phyloP scores from a whole-genome alignment of 1,140 invertebrate genomes.

The Aphelinus certus region DNA sequence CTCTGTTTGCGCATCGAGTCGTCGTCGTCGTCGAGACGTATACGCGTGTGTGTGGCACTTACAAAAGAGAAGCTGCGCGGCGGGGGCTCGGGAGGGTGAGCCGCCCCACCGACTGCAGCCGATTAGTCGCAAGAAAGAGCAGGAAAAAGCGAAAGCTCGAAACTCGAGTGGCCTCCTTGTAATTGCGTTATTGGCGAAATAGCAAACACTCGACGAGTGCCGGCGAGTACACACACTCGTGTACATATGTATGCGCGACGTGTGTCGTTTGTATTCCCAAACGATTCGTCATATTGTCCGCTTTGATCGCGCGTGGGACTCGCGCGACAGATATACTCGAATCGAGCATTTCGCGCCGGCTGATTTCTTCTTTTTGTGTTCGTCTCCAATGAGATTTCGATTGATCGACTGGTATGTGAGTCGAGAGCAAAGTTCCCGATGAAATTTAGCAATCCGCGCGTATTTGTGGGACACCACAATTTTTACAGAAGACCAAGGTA shows the following conservation, averaged over 20 bases:
- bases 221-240: not conserved
- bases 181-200: conserved; percentile 1
- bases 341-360: too few relatives aligned
- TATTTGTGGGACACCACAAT: too few relatives aligned
- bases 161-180: not conserved
- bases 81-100: not conserved
- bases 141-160: not conserved
- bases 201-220: not conserved
- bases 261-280: too few relatives aligned
- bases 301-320: too few relatives aligned
- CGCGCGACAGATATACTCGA: too few relatives aligned
- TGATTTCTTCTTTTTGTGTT: too few relatives aligned
- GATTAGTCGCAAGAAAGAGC: conserved; percentile 10
- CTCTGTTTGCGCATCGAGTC: not conserved
- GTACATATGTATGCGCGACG: not conserved
- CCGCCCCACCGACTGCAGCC: not conserved
- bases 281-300: too few relatives aligned
- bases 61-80: conserved; percentile 1
- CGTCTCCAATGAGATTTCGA: too few relatives aligned
- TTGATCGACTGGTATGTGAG: too few relatives aligned
- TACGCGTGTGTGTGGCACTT: not conserved
- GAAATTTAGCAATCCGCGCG: too few relatives aligned
- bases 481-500: too few relatives aligned
- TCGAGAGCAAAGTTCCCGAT: too few relatives aligned
- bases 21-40: not conserved